These are phyloP conservation scores for Eurystomus gularis DNA, from an alignment of 2,113 vertebrate genomes.

Conservation along the genomic window DNA sequence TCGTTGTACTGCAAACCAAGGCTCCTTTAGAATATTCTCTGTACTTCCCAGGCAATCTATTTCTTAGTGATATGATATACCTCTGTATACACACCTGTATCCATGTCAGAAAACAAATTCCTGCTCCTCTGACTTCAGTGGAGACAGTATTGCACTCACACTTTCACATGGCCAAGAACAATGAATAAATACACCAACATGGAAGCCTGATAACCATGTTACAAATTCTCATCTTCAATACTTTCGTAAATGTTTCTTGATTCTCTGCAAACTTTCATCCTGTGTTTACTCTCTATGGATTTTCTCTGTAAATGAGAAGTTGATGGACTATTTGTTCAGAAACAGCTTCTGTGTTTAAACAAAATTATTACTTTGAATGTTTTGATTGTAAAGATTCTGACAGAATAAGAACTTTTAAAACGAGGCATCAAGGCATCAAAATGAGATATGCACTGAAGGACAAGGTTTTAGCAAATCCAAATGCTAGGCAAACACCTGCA, in stretches of 20 bases:
- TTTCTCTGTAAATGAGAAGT: not conserved
- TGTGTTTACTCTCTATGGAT: not conserved
- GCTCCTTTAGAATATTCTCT: not conserved
- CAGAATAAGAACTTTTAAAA: not conserved
- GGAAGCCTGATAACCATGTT: not conserved
- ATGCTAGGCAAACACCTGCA: not conserved
- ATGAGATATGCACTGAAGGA: not conserved
- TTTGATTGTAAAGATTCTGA: not conserved
- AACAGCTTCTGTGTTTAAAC: not conserved
- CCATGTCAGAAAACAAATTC: accelerated
- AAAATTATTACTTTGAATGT: not conserved
- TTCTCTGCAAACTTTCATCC: not conserved
- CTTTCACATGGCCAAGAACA: not conserved
- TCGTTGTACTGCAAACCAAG: not conserved
- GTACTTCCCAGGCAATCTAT: not conserved
- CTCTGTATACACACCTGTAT: not conserved
- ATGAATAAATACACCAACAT: not conserved
- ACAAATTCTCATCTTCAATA: not conserved
- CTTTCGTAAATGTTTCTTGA: not conserved
- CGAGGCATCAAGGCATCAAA: not conserved
- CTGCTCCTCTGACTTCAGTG: not conserved
- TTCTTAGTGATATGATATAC: not conserved
- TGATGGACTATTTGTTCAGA: not conserved
- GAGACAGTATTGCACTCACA: not conserved
- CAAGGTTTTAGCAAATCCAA: not conserved